phyloP scores from a whole-genome alignment of 1,140 invertebrate genomes.

The Araneus ventricosus region DNA sequence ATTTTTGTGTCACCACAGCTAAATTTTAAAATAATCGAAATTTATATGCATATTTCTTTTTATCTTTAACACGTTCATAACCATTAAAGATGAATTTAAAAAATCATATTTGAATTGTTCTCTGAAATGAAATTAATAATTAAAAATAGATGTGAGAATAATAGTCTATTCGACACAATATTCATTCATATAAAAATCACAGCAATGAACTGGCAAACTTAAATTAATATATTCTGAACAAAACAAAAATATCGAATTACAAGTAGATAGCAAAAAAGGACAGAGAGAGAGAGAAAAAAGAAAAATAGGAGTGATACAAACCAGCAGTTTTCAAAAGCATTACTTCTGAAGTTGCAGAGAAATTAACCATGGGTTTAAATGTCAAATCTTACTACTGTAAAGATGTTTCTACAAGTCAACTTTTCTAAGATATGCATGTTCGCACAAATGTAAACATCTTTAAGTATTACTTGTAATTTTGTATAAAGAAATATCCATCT shows the following conservation, averaged over 20 bases:
- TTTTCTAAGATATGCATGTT: constrained; percentile 44
- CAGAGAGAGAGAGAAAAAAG: neutral
- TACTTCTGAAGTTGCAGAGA: constrained; percentile 31
- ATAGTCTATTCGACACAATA: no score
- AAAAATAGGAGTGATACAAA: neutral
- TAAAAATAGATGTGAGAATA: no score
- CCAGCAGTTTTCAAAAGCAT: neutral
- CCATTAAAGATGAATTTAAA: no score
- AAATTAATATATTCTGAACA: no score
- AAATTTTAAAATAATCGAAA: no score
- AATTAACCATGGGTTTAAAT: neutral
- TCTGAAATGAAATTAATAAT: no score
- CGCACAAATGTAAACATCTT: constrained; percentile 41
- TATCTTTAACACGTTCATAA: no score
- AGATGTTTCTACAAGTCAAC: constrained; percentile 16
- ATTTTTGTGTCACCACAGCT: no score
- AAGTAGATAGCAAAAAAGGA: neutral
- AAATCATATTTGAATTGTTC: no score
- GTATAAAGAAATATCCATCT: constrained; percentile 16
- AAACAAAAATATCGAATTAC: neutral
- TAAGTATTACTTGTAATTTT: constrained; percentile 56
- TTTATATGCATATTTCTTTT: no score
- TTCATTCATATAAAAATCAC: no score
- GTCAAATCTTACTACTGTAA: neutral
- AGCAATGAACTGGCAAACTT: no score